Conservation (phyloP, 2,888 invertebrate species). For the Hyppa rectilinea region DNA sequence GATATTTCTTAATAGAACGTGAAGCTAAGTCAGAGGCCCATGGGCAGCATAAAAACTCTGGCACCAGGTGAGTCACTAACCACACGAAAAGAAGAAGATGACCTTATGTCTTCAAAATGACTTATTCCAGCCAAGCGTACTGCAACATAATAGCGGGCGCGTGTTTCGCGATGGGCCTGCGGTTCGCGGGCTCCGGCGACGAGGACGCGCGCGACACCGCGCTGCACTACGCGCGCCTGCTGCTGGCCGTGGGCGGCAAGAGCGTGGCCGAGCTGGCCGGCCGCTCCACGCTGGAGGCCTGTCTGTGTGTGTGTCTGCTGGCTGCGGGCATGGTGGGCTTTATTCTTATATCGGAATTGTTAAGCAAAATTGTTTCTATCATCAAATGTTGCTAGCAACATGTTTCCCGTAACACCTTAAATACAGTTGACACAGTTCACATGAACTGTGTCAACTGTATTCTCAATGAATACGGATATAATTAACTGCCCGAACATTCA, state of each 20-base stretch:
- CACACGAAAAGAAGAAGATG: too few relatives aligned
- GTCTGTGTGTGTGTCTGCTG: slow-evolving; percentile 95
- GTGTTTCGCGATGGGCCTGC: slow-evolving; percentile 97
- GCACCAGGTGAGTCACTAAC: too few relatives aligned
- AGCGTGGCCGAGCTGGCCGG: slow-evolving; percentile 97
- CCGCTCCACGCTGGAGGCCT: slow-evolving; percentile 96
- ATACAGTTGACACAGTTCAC: too few relatives aligned
- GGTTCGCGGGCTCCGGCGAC: slow-evolving; percentile 98
- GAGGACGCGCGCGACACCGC: slow-evolving; percentile 95
- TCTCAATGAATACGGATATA: too few relatives aligned
- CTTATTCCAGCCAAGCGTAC: slow-evolving; percentile 95
- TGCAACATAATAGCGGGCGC: slow-evolving; percentile 99
- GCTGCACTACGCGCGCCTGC: slow-evolving; percentile 93
- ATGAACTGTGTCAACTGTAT: too few relatives aligned
- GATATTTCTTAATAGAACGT: too few relatives aligned
- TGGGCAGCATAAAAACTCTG: too few relatives aligned
- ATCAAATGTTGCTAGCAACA: too few relatives aligned
- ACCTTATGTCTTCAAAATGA: too few relatives aligned
- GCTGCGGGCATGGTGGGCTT: slow-evolving; percentile 94
- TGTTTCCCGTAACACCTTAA: too few relatives aligned
- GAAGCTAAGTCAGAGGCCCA: too few relatives aligned
- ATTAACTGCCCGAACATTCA: neutral
- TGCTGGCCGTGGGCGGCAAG: slow-evolving; percentile 92
- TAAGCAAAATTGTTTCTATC: too few relatives aligned
- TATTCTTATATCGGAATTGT: neutral